These are phyloP conservation scores for Phataginus tetradactyla DNA, from an alignment of 2,797 vertebrate species.

Conservation along the genomic window DNA sequence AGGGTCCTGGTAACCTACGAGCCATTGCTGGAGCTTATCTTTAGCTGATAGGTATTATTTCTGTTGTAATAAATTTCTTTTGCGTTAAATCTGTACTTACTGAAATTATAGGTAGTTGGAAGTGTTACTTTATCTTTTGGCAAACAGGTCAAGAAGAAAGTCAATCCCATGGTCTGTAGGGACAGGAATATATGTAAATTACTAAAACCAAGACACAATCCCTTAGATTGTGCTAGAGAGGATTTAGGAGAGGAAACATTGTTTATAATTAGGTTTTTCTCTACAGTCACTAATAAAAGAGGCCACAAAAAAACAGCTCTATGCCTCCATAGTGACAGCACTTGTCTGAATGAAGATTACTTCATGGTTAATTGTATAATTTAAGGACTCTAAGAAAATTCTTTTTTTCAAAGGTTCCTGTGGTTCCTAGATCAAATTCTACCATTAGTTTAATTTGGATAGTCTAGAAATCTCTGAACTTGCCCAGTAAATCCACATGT, in stretches of 20 bases:
- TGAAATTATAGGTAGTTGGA: neutral
- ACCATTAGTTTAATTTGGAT: neutral
- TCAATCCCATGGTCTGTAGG: no score
- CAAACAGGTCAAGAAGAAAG: neutral
- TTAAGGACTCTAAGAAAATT: neutral
- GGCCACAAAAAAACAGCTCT: neutral
- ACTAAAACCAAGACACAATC: neutral
- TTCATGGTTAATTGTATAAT: neutral
- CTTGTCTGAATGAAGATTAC: neutral
- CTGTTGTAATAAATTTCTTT: neutral
- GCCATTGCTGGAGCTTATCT: neutral
- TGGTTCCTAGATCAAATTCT: neutral
- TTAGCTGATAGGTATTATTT: neutral
- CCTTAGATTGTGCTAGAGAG: neutral
- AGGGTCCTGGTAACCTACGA: neutral
- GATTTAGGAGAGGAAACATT: neutral
- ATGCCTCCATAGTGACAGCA: neutral
- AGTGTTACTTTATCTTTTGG: neutral
- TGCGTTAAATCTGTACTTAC: neutral
- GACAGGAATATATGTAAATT: neutral
- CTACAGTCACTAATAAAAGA: neutral
- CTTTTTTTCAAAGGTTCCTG: neutral
- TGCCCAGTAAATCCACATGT: neutral
- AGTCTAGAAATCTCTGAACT: neutral
- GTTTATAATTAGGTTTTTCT: neutral